These are phyloP conservation scores for Opisthocomus hoazin DNA, from an alignment of 2,113 vertebrate species.

Conservation along the genomic window DNA sequence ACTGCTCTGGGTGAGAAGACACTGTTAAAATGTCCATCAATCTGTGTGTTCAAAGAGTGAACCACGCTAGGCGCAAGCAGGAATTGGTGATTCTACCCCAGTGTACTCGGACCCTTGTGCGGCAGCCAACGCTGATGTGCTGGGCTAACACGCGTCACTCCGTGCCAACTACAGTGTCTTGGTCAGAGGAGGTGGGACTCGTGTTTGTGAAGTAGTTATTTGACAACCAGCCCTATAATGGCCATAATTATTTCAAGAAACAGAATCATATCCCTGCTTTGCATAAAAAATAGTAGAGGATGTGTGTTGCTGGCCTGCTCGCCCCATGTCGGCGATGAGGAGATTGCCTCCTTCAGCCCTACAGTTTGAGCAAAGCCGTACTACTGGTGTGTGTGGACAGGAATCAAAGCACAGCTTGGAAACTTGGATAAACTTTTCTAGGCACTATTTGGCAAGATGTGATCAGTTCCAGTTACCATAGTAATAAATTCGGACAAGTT, in stretches of 20 bases:
- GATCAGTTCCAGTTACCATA: not conserved
- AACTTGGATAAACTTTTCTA: not conserved
- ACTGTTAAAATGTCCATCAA: not conserved
- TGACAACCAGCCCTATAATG: not conserved
- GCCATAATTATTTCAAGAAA: not conserved
- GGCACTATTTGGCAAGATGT: not conserved
- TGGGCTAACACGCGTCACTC: not conserved
- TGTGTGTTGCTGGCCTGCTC: not conserved
- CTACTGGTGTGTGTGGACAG: not conserved
- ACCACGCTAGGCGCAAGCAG: not conserved
- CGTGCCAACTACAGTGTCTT: not conserved
- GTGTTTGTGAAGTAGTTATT: not conserved
- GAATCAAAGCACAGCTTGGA: not conserved
- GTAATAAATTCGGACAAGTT: not conserved
- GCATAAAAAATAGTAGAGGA: not conserved
- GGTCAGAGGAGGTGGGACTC: not conserved
- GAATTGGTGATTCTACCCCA: not conserved
- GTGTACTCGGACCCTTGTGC: not conserved
- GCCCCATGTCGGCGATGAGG: not conserved
- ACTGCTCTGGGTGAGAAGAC: not conserved
- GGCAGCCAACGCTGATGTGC: not conserved
- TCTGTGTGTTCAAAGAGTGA: not conserved
- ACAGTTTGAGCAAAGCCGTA: not conserved
- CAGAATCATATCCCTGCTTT: not conserved
- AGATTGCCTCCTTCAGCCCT: not conserved